Evolutionary conservation across 2,113 vertebrate genomes (phyloP), one percentile per base, ranked within the genome.

Genomic region (Turdus rufiventris): DNA sequence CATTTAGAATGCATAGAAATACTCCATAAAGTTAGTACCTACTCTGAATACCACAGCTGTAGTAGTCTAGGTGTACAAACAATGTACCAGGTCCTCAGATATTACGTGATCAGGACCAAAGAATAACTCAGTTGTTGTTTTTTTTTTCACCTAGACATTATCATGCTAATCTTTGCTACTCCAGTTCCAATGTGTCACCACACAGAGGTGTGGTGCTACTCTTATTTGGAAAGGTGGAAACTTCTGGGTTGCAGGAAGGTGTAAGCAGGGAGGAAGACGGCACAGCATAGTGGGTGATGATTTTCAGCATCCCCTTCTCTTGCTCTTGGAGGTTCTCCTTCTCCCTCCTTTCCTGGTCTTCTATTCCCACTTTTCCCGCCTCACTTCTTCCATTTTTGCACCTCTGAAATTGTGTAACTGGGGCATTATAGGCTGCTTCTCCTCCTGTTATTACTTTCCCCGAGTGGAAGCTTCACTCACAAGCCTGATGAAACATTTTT

Each of bases 351-450:
- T 79, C 36, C 66, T 76, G 51, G 83, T 66, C 57, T 72, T 72
- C 34, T 54, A 18, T 91, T 80, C 36, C 82, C 13, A 25, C 73
- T 60, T 43, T 9, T 56, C 21, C 19, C 6, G 10, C 28, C 53
- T 9, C 73, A 33, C 51, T 76, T 42, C 61, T 88, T 85, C 74
- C 87, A 85, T 74, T 93, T 95, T 95, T 89, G 90, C 94, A 82
- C 91, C 77, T 96, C 90, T 95, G 83, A 90, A 96, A 87, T 40
- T 43, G 90, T 91, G 85, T 91, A 93, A 95, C 73, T 92, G 78
- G 81, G 84, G 61, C 89, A 94, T 72, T 89, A 93, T 79, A 61
- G 70, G 40, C 80, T 93, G 65, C 29, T 57, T 89, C 47, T 88
- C 81, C 89, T 88, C 91, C 85, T 94, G 92, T 74, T 94, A 89